Base-by-base conservation (phyloP, 1,140 invertebrate genomes). In the Eulimnadia texana region DNA sequence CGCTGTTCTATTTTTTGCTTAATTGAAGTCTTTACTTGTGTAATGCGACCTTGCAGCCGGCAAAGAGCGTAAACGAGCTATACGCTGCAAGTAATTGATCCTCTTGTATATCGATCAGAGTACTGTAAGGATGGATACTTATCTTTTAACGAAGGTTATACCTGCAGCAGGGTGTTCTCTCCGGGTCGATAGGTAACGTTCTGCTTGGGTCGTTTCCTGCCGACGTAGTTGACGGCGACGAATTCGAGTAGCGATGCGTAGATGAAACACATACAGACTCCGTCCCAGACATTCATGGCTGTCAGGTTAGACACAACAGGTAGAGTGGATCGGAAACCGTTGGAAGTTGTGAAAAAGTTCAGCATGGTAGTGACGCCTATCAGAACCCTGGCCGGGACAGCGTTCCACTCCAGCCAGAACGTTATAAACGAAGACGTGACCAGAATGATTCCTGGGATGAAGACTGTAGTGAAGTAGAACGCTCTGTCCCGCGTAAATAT, bases 361-460 rank as follows among this genome's bases (percentile, higher is more conserved):
- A 94, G 83, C 91, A 94, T 94, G 73, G 91, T 94, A 67, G 91
- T 93, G 70, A 94, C 90, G 73, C 88, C 72, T 27, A 74, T 72
- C 70, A 74, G 73, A 33, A 93, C 89, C 74, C 89, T 82, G 70
- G 90, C 90, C 72, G 90, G 90, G 67, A 93, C 90, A 64, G 90
- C 90, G 77, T 94, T 94, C 88, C 90, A 93, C 78, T 94, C 90
- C 70, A 94, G 80, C 90, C 90, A 94, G 79, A 91, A 91, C 66
- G 87, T 90, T 74, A 91, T 90, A 80, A 93, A 93, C 67, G 89
- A 93, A 74, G 88, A 91, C 67, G 90, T 93, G 67, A 94, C 90
- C 74, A 94, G 80, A 77, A 93, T 92, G 73, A 93, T 92, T 67
- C 90, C 90, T 66, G 91, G 91, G 75, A 93, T 92, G 77, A 94